Conservation (phyloP, 2,888 invertebrate genomes). For the Lepidonotus clava region DNA sequence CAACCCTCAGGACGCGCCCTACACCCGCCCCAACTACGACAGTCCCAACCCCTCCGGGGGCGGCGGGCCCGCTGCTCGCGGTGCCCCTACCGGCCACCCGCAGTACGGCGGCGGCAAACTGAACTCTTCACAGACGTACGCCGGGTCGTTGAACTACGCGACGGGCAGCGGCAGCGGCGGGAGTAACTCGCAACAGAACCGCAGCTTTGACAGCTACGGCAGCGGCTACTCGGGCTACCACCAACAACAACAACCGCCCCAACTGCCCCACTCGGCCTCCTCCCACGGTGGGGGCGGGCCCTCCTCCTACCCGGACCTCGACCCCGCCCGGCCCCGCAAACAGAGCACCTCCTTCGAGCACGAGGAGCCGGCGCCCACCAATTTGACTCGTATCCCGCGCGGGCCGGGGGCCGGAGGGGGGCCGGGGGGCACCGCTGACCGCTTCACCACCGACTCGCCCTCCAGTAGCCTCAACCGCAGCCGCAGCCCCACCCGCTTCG, state of each 20-base stretch:
- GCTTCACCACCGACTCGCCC: conserved; percentile 65
- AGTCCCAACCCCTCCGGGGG: neutral
- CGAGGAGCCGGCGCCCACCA: conserved; percentile 82
- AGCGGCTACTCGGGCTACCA: neutral
- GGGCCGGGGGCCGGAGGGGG: too few species aligned
- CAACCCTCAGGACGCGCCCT: conserved; percentile 25
- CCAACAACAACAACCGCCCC: too few species aligned
- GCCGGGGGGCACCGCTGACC: conserved; percentile 60
- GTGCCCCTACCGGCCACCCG: neutral
- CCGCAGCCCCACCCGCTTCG: conserved; percentile 60
- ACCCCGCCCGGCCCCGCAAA: conserved; percentile 57
- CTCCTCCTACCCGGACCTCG: neutral
- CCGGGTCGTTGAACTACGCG: conserved; percentile 38
- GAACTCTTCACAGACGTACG: conserved; percentile 47
- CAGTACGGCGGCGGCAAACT: conserved; percentile 49
- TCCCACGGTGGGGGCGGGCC: neutral
- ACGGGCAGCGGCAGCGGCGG: neutral
- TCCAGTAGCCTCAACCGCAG: conserved; percentile 59
- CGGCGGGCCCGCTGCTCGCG: conserved; percentile 6
- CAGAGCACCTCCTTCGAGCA: conserved; percentile 85
- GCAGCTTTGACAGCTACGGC: conserved; percentile 20
- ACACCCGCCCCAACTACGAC: conserved; percentile 43
- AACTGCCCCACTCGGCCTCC: conserved; percentile 15
- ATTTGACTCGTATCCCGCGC: conserved; percentile 72
- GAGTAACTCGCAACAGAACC: conserved; percentile 36